Evolutionary conservation across 2,888 invertebrate genomes (phyloP), one percentile per base, ranked within the genome.

Genomic region (Notodonta dromedarius): DNA sequence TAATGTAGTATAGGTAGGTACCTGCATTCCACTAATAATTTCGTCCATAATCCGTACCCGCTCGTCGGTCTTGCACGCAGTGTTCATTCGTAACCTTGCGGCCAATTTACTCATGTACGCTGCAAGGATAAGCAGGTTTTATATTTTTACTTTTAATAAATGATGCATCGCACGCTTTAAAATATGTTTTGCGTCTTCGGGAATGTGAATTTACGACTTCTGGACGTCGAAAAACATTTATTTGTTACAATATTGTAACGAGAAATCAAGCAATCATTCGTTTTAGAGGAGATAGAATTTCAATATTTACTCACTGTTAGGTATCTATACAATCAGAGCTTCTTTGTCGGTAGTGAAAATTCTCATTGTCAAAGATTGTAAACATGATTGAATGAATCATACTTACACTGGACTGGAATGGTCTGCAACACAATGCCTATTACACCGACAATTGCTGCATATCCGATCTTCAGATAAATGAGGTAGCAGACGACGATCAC

Each of bases 11-110:
- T 67, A 24, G 24, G 24, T 67, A 24, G 24, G 24, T 24, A 97
- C 98, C 92, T 98, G 96, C 90, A 99, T 98, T 56, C 98, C 99
- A 62, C 95, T 95, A 67, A 99, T 96, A 74, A 99, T 96, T 94
- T 99, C 99, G 83, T 97, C 98, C 98, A 99, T 99, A 57, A 98
- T 94, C 59, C 98, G 95, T 52, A 99, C 97, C 67, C 99, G 94
- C 76, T 97, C 96, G 87, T 99, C 99, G 0, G 98, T 98, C 83
- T 96, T 95, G 67, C 94, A 91, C 0, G 99, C 98, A 0, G 98
- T 98, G 79, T 95, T 95, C 84, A 95, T 94, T 67, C 99, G 95
- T 74, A 96, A 94, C 62, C 87, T 91, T 56, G 95, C 95, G 1
- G 95, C 94, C 74, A 95, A 84, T 89, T 95, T 95, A 72, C 95